Base-by-base conservation (phyloP, 2,113 vertebrate species). In the Heterotilapia buettikoferi region DNA sequence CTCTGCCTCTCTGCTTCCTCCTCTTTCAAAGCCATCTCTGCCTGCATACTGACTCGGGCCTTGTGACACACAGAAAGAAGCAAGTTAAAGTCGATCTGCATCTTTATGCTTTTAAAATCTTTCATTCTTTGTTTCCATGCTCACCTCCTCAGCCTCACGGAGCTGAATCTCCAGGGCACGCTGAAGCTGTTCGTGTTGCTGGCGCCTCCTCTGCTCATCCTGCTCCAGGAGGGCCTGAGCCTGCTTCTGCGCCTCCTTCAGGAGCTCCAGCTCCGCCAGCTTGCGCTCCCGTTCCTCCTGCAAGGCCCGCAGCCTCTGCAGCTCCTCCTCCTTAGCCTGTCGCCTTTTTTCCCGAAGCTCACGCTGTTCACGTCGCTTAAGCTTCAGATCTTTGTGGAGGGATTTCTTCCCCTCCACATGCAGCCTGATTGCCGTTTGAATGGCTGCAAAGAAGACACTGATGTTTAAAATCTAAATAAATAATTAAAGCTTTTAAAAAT, bases 31-130 rank as follows among this genome's bases (percentile, higher is more conserved):
- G 97, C 97, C 97, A 99, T 99, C 94, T 99, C 98, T 2, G 97
- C 98, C 93, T 99, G 97, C 98, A 99, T 99, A 86, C 97, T 98
- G 84, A 98, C 97, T 1, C 98, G 96, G 3, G 98, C 97, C 98
- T 99, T 90, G 0, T 3, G 2, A 54, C 19, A 43, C 29, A 86
- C 24, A 53, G 7, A 38, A 40, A 71, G 8, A 81, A 59, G 9
- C 29, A 85, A 47, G 73, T 2, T 3, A 11, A 24, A 16, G 5
- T 61, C 31, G 5, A 9, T 11, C 6, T 31, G 12, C 11, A 36
- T 81, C 73, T 47, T 52, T 3, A 50, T 31, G 3, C 24, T 31
- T 31, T 78, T 18, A 19, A 82, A 56, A 19, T 6, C 24, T 9
- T 14, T 38, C 57, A 14, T 26, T 16, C 29, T 56, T 82, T 21